Percentiles rank a stretch among this genome's conserved stretches.
phyloP scores from a whole-genome alignment of 1,140 invertebrate species.

The Microplitis mediator region DNA sequence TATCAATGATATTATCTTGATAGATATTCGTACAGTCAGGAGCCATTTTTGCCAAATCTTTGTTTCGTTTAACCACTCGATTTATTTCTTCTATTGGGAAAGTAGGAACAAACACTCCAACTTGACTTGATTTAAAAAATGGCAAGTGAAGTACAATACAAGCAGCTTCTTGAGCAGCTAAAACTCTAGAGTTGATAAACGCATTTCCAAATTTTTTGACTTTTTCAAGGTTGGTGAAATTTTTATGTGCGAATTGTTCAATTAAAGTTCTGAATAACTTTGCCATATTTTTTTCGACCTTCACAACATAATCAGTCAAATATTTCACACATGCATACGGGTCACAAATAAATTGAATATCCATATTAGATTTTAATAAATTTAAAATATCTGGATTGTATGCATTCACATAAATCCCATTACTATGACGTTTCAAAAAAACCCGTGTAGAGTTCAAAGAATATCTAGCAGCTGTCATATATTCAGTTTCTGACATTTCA shows the following conservation, averaged over 20 bases:
- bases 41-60: background rate
- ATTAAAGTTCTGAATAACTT: too few species aligned
- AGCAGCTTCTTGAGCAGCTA: conserved; percentile 4
- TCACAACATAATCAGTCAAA: too few species aligned
- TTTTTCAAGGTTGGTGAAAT: conserved; percentile 6
- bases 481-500: background rate
- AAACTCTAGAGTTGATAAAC: background rate
- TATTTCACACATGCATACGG: background rate
- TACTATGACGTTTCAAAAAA: background rate
- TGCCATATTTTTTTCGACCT: too few species aligned
- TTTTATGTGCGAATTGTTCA: too few species aligned
- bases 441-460: background rate
- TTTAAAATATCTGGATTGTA: conserved; percentile 6
- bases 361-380: conserved; percentile 6
- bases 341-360: background rate
- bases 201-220: background rate
- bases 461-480: background rate
- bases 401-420: background rate
- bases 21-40: background rate
- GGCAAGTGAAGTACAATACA: background rate
- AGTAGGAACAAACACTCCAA: background rate
- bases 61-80: background rate
- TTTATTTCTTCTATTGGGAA: background rate
- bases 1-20: background rate
- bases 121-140: background rate